These are phyloP conservation scores for Arvicanthis niloticus DNA, from an alignment of 2,113 vertebrate genomes.

Conservation along the genomic window DNA sequence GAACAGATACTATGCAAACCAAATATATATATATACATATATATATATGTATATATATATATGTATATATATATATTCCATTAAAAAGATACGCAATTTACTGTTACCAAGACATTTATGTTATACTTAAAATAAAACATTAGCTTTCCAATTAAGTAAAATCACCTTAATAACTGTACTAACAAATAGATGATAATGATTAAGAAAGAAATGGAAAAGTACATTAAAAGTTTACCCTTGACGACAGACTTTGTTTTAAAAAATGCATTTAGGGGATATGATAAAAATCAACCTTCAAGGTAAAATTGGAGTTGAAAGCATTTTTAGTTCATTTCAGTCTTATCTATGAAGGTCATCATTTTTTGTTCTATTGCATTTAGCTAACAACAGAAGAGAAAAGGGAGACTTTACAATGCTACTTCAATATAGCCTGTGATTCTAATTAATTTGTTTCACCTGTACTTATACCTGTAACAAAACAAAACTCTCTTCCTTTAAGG, in stretches of 20 bases:
- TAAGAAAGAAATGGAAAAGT: slow-evolving; percentile 65
- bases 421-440: slow-evolving; percentile 74
- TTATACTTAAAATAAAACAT: slow-evolving; percentile 4
- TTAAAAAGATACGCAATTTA: not conserved
- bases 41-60: not conserved
- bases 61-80: not conserved
- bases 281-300: slow-evolving; percentile 86
- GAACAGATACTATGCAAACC: not conserved
- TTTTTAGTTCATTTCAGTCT: slow-evolving; percentile 82
- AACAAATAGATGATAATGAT: not conserved
- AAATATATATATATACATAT: not conserved
- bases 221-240: slow-evolving; percentile 67
- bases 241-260: slow-evolving; percentile 70
- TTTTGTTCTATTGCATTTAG: slow-evolving; percentile 75
- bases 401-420: slow-evolving; percentile 72
- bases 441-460: slow-evolving; percentile 73
- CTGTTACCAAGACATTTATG: not conserved
- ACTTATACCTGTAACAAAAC: slow-evolving; percentile 44
- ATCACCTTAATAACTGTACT: not conserved
- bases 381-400: slow-evolving; percentile 73
- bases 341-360: slow-evolving; percentile 86
- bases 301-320: slow-evolving; percentile 79
- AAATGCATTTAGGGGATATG: slow-evolving; percentile 80
- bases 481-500: slow-evolving; percentile 37
- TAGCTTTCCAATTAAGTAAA: not conserved